Conservation (phyloP, 1,140 invertebrate species). For the Tetramorium simillimum region DNA sequence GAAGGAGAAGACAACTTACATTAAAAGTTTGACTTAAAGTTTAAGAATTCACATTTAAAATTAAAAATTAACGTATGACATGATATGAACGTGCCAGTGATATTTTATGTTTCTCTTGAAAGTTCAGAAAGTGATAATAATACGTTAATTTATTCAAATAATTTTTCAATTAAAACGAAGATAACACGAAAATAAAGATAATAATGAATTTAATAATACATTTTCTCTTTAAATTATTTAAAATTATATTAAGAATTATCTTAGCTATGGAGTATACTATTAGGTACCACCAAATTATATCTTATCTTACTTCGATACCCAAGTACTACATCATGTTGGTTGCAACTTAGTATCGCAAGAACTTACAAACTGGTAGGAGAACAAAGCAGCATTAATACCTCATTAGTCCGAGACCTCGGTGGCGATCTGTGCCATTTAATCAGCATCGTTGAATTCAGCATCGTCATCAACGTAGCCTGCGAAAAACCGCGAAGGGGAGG, state of each 20-base stretch:
- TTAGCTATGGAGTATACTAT: neutral
- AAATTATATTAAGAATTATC: neutral
- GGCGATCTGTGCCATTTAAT: slow-evolving; percentile 37
- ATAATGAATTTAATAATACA: neutral
- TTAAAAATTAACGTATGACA: too few species aligned
- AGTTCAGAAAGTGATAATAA: too few species aligned
- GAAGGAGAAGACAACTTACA: too few species aligned
- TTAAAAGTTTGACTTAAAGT: too few species aligned
- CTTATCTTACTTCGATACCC: neutral
- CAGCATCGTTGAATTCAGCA: slow-evolving; percentile 39
- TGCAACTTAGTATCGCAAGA: slow-evolving; percentile 37
- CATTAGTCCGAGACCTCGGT: slow-evolving; percentile 18
- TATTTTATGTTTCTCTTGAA: too few species aligned
- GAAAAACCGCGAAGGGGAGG: slow-evolving; percentile 30
- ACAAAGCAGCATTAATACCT: slow-evolving; percentile 52
- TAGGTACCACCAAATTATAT: neutral
- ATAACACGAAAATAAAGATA: neutral
- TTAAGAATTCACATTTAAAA: too few species aligned
- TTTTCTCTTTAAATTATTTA: neutral
- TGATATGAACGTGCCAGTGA: too few species aligned
- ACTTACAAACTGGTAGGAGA: neutral
- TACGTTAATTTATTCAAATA: neutral
- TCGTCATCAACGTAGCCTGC: slow-evolving; percentile 22
- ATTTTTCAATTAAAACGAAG: neutral
- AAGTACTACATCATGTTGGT: slow-evolving; percentile 21